Evolutionary conservation across 1,140 invertebrate species (phyloP).

Genomic region (Oreohelix idahoensis): DNA sequence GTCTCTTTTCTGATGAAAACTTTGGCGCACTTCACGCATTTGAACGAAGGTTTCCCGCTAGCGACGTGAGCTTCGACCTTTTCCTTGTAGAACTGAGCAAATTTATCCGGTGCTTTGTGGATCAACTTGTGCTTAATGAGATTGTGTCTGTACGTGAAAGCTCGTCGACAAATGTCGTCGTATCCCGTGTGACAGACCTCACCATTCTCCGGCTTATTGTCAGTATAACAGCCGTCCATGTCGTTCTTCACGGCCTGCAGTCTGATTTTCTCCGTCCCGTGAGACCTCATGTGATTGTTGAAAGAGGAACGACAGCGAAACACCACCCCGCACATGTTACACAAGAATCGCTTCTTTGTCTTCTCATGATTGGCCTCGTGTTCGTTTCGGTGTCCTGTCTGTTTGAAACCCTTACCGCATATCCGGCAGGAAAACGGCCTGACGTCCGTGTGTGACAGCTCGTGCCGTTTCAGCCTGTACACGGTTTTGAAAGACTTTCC

Average conservation of each 20-base stretch:
- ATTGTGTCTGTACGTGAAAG: slow-evolving; percentile 47
- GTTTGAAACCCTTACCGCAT: slow-evolving; percentile 46
- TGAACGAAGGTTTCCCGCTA: slow-evolving; percentile 41
- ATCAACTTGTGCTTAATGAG: slow-evolving; percentile 38
- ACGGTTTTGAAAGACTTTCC: slow-evolving; percentile 41
- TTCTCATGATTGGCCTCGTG: slow-evolving; percentile 43
- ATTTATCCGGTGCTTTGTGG: slow-evolving; percentile 38
- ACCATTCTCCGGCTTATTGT: background rate
- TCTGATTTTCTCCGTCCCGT: slow-evolving; percentile 16
- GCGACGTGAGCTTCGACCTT: slow-evolving; percentile 40
- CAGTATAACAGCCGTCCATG: background rate
- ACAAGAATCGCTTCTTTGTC: slow-evolving; percentile 36
- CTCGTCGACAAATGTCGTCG: slow-evolving; percentile 36
- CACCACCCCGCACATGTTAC: slow-evolving; percentile 44
- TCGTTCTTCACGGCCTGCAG: background rate
- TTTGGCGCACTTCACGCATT: slow-evolving; percentile 31
- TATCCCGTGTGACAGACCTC: slow-evolving; percentile 21
- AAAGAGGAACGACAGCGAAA: slow-evolving; percentile 45
- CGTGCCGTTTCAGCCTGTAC: slow-evolving; percentile 43
- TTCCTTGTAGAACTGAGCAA: slow-evolving; percentile 27
- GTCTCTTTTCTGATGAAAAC: slow-evolving; percentile 47
- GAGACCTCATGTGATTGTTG: slow-evolving; percentile 41
- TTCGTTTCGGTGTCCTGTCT: slow-evolving; percentile 45
- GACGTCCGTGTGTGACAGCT: slow-evolving; percentile 37
- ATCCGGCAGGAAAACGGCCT: slow-evolving; percentile 40